Conservation (phyloP, 2,797 vertebrate genomes). For the Sebastes variabilis region DNA sequence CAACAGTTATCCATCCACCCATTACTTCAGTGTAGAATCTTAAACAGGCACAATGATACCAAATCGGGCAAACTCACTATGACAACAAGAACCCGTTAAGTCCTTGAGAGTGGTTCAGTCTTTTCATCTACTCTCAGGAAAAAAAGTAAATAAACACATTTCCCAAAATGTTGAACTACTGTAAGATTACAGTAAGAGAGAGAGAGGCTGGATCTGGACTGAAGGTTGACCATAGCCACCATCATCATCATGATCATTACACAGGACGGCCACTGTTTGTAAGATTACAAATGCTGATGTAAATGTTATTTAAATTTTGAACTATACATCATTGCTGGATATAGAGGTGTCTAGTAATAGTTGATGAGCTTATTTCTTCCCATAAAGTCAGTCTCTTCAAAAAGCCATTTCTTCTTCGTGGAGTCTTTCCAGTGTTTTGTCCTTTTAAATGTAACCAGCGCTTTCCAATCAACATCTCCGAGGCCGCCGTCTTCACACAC, state of each 20-base stretch:
- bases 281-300: conserved; percentile 10
- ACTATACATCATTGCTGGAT: background rate
- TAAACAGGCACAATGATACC: background rate
- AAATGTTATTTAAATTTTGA: background rate
- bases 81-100: background rate
- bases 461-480: background rate
- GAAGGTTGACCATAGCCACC: background rate
- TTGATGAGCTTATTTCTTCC: conserved; percentile 7
- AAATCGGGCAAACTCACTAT: background rate
- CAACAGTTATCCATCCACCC: too few species aligned
- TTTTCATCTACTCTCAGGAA: background rate
- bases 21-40: too few species aligned
- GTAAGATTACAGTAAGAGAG: background rate
- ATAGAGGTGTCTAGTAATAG: background rate
- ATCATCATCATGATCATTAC: background rate
- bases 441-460: background rate
- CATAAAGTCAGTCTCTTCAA: background rate
- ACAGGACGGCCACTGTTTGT: conserved; percentile 11
- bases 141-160: background rate
- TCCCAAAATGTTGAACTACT: conserved; percentile 2
- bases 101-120: background rate
- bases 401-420: background rate
- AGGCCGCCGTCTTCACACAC: background rate
- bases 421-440: background rate
- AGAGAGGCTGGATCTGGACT: background rate